Evolutionary conservation across 2,888 invertebrate genomes (phyloP).

Genomic region (Mesopsocus fuscifrons): DNA sequence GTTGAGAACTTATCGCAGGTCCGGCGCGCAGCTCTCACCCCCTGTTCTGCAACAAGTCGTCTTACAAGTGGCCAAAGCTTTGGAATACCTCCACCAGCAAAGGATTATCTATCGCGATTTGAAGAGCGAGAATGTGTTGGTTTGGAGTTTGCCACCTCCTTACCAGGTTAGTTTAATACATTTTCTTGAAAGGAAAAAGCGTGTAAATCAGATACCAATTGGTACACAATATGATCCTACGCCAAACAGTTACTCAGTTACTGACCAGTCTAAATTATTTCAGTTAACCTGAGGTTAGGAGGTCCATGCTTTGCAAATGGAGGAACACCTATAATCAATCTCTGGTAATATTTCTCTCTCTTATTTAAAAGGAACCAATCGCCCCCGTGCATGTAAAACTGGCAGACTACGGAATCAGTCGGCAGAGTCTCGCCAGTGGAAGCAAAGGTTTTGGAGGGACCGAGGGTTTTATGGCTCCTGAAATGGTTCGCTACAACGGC

Average conservation of each 20-base stretch:
- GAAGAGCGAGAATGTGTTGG: conserved; percentile 93
- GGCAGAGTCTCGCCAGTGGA: conserved; percentile 72
- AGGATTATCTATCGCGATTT: conserved; percentile 85
- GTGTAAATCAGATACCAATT: no score
- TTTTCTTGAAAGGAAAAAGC: no score
- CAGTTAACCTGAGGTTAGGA: no score
- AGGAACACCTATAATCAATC: no score
- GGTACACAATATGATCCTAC: no score
- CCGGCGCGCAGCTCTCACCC: conserved; percentile 62
- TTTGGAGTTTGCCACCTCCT: conserved; percentile 88
- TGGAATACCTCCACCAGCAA: conserved; percentile 86
- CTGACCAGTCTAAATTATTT: no score
- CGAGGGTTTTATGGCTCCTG: conserved; percentile 98
- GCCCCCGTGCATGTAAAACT: conserved; percentile 71
- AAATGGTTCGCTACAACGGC: conserved; percentile 94
- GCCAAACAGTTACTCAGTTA: no score
- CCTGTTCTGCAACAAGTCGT: conserved; percentile 69
- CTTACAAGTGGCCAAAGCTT: conserved; percentile 79
- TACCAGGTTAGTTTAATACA: conserved; percentile 34
- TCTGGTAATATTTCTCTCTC: no score
- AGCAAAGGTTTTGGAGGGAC: conserved; percentile 97
- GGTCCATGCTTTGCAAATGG: no score
- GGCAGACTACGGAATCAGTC: conserved; percentile 91
- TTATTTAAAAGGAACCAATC: conserved; percentile 1
- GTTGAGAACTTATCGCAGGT: conserved; percentile 66